Percentiles rank a stretch among this genome's conserved stretches.
Conservation (phyloP, 2,888 invertebrate genomes). For the Dysmachus trigonus region DNA sequence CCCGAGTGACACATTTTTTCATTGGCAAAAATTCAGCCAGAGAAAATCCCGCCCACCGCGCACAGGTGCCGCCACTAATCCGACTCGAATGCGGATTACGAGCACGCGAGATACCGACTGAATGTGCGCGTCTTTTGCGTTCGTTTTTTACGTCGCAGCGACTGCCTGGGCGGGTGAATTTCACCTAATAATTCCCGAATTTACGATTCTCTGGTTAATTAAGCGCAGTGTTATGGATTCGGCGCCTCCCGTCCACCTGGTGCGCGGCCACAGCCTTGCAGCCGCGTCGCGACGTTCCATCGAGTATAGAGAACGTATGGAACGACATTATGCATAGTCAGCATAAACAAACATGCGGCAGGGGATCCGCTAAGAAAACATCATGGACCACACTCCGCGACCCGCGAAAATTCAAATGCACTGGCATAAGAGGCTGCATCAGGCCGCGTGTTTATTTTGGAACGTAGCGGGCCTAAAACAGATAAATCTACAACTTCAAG, state of each 20-base stretch:
- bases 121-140: not conserved
- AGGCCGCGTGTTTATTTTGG: not conserved
- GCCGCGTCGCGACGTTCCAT: not conserved
- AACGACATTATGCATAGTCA: not conserved
- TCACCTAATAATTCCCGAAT: not conserved
- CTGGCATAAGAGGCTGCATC: not conserved
- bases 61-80: not conserved
- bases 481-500: not conserved
- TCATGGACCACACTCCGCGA: not conserved
- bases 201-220: not conserved
- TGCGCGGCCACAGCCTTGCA: not conserved
- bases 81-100: not conserved
- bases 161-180: too few relatives aligned
- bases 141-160: not conserved
- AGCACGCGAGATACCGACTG: not conserved
- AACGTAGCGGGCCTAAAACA: not conserved
- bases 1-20: not conserved
- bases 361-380: not conserved
- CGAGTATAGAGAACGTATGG: not conserved
- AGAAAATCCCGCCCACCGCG: not conserved
- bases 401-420: not conserved
- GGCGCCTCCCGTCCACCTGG: not conserved
- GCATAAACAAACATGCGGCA: not conserved
- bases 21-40: not conserved
- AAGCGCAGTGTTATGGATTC: not conserved